Conservation (phyloP, 1,140 invertebrate genomes). For the Drusus annulatus region DNA sequence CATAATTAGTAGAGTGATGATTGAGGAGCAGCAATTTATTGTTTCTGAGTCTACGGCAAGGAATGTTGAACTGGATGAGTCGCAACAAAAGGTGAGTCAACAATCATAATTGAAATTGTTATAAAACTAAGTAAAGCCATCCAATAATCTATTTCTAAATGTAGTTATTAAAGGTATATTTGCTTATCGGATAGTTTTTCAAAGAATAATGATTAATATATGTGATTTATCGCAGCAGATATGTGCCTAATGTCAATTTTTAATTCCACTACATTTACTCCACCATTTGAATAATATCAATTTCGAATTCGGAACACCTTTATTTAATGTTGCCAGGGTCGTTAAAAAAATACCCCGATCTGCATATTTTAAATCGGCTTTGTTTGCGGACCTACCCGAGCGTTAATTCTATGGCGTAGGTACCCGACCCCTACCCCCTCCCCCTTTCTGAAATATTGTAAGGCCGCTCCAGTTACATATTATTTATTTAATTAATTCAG, state of each 20-base stretch:
- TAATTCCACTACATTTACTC: conserved; percentile 43
- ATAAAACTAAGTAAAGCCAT: no score
- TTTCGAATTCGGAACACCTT: conserved; percentile 52
- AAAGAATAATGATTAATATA: no score
- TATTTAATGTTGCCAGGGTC: conserved; percentile 50
- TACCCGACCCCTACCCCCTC: conserved; percentile 13
- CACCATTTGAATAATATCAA: conserved; percentile 44
- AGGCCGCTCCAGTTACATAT: conserved; percentile 48
- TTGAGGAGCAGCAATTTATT: no score
- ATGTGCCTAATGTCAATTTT: conserved; percentile 36
- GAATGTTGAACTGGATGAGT: no score
- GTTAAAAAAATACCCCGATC: conserved; percentile 57
- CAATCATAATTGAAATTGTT: no score
- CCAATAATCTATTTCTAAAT: no score
- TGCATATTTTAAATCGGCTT: conserved; percentile 57
- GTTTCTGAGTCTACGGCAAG: no score
- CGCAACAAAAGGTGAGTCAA: no score
- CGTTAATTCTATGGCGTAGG: conserved; percentile 51
- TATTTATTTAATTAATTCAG: conserved; percentile 53
- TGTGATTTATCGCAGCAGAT: conserved; percentile 27
- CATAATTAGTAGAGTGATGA: no score
- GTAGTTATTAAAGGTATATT: no score
- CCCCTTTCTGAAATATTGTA: conserved; percentile 8
- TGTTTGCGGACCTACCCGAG: conserved; percentile 57
- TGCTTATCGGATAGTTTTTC: no score